Conservation (phyloP, 2,797 vertebrate species). For the Melopsittacus undulatus region DNA sequence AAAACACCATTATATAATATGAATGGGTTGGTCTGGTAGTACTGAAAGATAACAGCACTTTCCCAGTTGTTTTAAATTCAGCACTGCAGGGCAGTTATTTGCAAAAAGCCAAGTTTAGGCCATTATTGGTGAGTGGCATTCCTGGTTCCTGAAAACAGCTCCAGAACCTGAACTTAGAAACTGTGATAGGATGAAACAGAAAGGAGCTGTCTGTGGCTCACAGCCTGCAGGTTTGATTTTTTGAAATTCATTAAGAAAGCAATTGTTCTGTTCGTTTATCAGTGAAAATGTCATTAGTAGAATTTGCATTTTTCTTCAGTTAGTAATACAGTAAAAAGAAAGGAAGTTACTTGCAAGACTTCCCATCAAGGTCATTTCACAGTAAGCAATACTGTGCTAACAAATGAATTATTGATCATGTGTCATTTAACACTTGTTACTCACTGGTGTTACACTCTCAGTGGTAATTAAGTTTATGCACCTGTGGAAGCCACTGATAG, state of each 20-base stretch:
- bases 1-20: background rate
- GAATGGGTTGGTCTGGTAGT: background rate
- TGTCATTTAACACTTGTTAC: conserved; percentile 62
- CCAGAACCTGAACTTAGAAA: background rate
- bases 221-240: background rate
- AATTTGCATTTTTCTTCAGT: background rate
- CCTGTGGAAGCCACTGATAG: conserved; percentile 22
- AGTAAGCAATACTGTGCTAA: conserved; percentile 49
- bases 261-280: background rate
- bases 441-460: conserved; percentile 39
- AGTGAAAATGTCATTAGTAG: background rate
- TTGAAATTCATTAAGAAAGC: background rate
- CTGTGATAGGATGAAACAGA: background rate
- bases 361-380: conserved; percentile 38
- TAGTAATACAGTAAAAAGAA: background rate
- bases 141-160: background rate
- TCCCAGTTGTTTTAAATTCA: background rate
- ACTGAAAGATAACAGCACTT: background rate
- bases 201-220: background rate
- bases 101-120: background rate
- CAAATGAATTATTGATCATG: conserved; percentile 65
- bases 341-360: background rate
- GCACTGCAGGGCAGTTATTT: background rate
- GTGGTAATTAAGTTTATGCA: conserved; percentile 65
- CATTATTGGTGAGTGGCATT: rapidly evolving